These are phyloP conservation scores for Drosophila parvula DNA, from an alignment of 1,140 invertebrate genomes.

Conservation along the genomic window DNA sequence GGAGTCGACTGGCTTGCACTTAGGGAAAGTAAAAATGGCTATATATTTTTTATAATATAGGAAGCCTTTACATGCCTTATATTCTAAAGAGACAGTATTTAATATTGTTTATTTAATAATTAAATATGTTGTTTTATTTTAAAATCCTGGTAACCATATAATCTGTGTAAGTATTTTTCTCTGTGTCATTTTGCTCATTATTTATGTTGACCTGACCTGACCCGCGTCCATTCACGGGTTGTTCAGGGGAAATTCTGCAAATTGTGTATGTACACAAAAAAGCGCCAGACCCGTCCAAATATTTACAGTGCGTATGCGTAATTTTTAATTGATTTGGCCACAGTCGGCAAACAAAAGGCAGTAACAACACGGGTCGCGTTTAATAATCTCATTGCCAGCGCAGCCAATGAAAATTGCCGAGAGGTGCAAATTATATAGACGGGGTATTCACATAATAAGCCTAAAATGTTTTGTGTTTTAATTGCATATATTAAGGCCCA, in stretches of 20 bases:
- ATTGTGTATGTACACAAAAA: slow-evolving; percentile 48
- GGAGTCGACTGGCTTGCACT: too few species aligned
- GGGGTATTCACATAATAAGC: slow-evolving; percentile 42
- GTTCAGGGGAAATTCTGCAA: slow-evolving; percentile 14
- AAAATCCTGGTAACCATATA: too few species aligned
- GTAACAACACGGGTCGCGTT: slow-evolving; percentile 40
- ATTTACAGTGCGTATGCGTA: slow-evolving; percentile 78
- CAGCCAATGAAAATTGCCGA: background rate
- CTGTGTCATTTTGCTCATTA: slow-evolving; percentile 6
- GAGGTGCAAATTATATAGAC: background rate
- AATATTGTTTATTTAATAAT: too few species aligned
- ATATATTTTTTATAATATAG: background rate
- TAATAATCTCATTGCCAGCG: slow-evolving; percentile 12
- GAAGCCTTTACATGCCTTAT: too few species aligned
- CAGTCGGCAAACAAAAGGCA: slow-evolving; percentile 65
- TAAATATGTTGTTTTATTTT: too few species aligned
- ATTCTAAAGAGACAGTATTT: too few species aligned
- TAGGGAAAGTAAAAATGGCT: too few species aligned
- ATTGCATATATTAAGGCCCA: slow-evolving; percentile 74
- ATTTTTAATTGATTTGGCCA: slow-evolving; percentile 80
- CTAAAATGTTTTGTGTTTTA: slow-evolving; percentile 50
- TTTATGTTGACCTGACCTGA: slow-evolving; percentile 23
- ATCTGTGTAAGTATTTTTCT: background rate
- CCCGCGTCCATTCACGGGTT: slow-evolving; percentile 1
- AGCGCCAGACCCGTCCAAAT: slow-evolving; percentile 55